A percentile compares a stretch with the other conserved stretches of the same genome.
Conservation (phyloP, 2,113 vertebrate species). For the Nothocercus julius region DNA sequence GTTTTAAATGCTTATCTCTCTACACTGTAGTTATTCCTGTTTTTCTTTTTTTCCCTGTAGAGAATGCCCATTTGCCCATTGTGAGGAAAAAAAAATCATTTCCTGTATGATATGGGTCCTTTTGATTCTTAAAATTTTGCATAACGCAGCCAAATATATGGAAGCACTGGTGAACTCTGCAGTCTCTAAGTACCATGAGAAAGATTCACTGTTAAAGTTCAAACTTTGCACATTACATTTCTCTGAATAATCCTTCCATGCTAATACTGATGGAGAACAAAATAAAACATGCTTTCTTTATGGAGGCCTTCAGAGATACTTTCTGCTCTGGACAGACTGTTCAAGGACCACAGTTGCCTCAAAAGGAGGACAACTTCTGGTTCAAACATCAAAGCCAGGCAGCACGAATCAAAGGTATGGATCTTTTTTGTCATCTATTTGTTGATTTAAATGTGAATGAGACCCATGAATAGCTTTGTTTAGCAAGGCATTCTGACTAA, state of each 20-base stretch:
- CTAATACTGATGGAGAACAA: neutral
- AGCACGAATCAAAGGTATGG: neutral
- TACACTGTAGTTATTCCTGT: neutral
- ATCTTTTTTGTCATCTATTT: neutral
- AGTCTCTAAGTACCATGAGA: neutral
- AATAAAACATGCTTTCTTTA: too few relatives aligned
- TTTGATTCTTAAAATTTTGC: neutral
- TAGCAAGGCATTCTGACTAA: neutral
- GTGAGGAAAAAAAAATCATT: fast-evolving
- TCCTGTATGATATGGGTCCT: neutral
- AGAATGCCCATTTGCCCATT: neutral
- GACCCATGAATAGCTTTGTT: neutral
- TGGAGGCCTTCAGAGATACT: too few relatives aligned
- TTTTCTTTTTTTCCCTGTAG: neutral
- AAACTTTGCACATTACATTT: neutral
- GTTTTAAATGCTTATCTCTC: neutral
- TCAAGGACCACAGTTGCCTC: too few relatives aligned
- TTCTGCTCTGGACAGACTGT: too few relatives aligned
- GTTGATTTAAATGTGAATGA: neutral
- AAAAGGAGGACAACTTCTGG: too few relatives aligned
- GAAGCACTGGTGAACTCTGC: neutral
- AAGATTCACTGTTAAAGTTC: neutral
- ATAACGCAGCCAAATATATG: neutral
- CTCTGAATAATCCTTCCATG: neutral
- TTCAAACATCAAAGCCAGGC: too few relatives aligned